Evolutionary conservation across 92 coral and sea anemone species (phyloP).

Genomic region (Phenganax subtilis): DNA sequence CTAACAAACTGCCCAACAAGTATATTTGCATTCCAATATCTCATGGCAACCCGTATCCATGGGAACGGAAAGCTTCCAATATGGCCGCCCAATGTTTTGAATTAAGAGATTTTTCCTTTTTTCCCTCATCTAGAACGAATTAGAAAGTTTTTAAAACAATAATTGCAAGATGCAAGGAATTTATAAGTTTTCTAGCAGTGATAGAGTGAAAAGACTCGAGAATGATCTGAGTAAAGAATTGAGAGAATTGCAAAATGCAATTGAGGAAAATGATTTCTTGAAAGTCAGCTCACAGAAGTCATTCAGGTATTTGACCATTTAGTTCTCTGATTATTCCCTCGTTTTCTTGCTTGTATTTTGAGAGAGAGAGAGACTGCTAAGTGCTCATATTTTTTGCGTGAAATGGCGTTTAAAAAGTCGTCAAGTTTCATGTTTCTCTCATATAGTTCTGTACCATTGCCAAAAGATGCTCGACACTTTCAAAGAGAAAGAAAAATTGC

Average conservation of each 20-base stretch:
- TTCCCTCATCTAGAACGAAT: neutral
- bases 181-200: constrained; percentile 82
- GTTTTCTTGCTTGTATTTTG: too few relatives aligned
- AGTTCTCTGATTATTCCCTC: too few relatives aligned
- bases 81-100: neutral
- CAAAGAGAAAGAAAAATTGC: constrained; percentile 90
- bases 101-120: neutral
- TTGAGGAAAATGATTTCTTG: constrained; percentile 86
- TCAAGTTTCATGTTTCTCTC: neutral
- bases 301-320: constrained; percentile 53
- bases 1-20: neutral
- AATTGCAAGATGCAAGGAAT: constrained; percentile 73
- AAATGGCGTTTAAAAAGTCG: neutral
- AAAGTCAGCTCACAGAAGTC: constrained; percentile 59
- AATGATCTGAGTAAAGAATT: constrained; percentile 86
- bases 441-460: constrained; percentile 80
- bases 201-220: constrained; percentile 77
- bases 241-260: constrained; percentile 86
- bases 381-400: neutral
- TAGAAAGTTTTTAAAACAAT: neutral
- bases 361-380: too few relatives aligned
- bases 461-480: constrained; percentile 93
- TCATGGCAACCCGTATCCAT: constrained; percentile 20
- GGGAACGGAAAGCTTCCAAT: neutral
- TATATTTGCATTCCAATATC: neutral